phyloP scores from a whole-genome alignment of 2,797 vertebrate species.

The Fundulus diaphanus region DNA sequence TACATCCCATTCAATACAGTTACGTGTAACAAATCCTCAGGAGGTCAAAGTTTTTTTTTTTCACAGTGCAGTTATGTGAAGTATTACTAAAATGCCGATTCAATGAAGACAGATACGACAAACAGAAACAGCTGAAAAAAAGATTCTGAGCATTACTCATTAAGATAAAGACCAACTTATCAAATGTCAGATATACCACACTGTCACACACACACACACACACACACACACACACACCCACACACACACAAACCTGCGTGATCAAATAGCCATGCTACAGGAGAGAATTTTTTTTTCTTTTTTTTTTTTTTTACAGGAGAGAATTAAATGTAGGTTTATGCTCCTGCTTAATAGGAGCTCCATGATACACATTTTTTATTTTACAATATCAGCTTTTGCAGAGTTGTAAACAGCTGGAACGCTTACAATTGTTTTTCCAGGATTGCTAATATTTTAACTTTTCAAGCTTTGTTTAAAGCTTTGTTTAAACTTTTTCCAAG shows the following conservation, averaged over 20 bases:
- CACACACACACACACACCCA: not conserved
- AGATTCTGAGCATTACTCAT: no score
- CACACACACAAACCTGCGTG: not conserved
- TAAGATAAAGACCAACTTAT: not conserved
- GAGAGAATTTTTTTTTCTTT: no score
- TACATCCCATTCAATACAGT: no score
- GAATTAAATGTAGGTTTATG: not conserved
- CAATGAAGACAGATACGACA: not conserved
- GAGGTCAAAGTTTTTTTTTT: not conserved
- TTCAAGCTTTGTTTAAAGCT: no score
- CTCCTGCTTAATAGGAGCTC: not conserved
- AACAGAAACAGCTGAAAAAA: not conserved
- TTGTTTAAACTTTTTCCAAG: no score
- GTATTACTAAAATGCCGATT: not conserved
- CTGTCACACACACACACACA: not conserved
- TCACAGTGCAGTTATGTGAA: not conserved
- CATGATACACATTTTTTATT: not conserved
- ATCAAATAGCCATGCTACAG: not conserved
- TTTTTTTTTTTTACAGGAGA: no score
- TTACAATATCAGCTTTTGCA: not conserved
- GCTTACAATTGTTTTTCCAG: not conserved
- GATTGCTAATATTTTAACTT: no score
- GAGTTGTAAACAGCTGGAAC: not conserved
- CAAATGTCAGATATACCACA: not conserved
- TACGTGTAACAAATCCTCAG: not conserved